Conservation (phyloP, 2,888 invertebrate species). For the Chydorus sphaericus region DNA sequence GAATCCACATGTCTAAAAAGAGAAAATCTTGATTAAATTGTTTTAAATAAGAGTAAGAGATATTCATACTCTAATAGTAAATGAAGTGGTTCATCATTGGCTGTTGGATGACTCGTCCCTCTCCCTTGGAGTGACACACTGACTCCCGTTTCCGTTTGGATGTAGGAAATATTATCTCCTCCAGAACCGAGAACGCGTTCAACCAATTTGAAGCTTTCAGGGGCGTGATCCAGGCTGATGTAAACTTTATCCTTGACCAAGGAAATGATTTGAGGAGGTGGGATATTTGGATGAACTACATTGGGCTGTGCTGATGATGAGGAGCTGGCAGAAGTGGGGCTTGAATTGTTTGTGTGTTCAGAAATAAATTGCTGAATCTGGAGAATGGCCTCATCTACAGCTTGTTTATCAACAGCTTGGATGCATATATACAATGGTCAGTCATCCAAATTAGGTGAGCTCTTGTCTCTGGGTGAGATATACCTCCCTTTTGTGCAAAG, state of each 20-base stretch:
- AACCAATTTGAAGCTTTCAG: conserved; percentile 56
- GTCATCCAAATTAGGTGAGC: conserved; percentile 32
- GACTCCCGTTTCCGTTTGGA: conserved; percentile 60
- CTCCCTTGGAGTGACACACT: conserved; percentile 54
- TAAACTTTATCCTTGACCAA: conserved; percentile 51
- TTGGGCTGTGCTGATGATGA: conserved; percentile 28
- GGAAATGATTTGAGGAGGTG: conserved; percentile 18
- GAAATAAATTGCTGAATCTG: conserved; percentile 5
- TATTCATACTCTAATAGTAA: conserved; percentile 49
- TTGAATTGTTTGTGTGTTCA: conserved; percentile 1
- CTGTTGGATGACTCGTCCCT: conserved; percentile 38
- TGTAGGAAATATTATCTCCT: conserved; percentile 58
- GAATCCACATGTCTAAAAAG: conserved; percentile 45
- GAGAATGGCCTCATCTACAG: conserved; percentile 1
- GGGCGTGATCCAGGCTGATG: conserved; percentile 60
- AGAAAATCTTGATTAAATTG: conserved; percentile 9
- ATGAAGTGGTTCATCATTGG: conserved; percentile 54
- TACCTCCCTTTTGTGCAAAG: conserved; percentile 42
- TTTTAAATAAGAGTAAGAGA: not conserved
- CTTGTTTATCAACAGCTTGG: conserved; percentile 34
- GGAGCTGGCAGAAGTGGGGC: conserved; percentile 35
- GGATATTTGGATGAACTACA: too few species aligned
- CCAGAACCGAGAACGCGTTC: conserved; percentile 55
- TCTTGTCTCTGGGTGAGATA: conserved; percentile 37
- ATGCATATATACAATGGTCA: conserved; percentile 40